Base-by-base conservation (phyloP, 2,113 vertebrate genomes). In the Trichechus manatus region DNA sequence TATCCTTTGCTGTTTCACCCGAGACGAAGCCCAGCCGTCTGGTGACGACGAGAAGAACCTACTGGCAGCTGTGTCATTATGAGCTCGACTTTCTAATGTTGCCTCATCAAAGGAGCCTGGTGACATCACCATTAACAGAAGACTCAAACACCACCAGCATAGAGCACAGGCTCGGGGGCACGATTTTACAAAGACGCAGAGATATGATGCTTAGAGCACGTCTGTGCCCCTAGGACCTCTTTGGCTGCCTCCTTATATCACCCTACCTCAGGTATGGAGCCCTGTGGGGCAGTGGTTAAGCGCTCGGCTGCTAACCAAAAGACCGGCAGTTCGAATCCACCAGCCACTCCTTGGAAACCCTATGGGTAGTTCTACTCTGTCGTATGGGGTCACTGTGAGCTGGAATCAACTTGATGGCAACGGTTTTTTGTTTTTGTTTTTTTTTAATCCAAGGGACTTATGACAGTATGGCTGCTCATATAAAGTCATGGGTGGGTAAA, bases 1-100 rank as follows among this genome's bases (percentile, higher is more conserved):
- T 1, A 0, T 4, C 20, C 39, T 70, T 42, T 4, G 0, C 1
- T 17, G 3, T n/a, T 50, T 87, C 61, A n/a, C 36, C 0, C 1
- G 2, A 4, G 56, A 68, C 77, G 0, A 29, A 5, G 36, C 3
- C 81, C 33, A 1, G 2, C 44, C 0, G 0, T 0, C 79, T 0
- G 9, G 91, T 27, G 17, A 3, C 50, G 4, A 0, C 1, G 11
- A 89, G 66, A n/a, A 61, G 75, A 77, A 44, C 36, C 6, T 0
- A 7, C 1, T 0, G 1, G n/a, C 59, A 2, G 31, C 27, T 2
- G 7, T 0, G 0, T 36, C 83, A 82, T 23, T 74, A 23, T 79
- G 89, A 93, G 5, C 0, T 2, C 0, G 10, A 6, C n/a, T 29
- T 59, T 4, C 39, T 6, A 22, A 3, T 1, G 0, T 25, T 0